A percentile compares a stretch with the other conserved stretches of the same genome.
phyloP scores from a whole-genome alignment of 2,113 vertebrate species.

The Microtus oregoni region DNA sequence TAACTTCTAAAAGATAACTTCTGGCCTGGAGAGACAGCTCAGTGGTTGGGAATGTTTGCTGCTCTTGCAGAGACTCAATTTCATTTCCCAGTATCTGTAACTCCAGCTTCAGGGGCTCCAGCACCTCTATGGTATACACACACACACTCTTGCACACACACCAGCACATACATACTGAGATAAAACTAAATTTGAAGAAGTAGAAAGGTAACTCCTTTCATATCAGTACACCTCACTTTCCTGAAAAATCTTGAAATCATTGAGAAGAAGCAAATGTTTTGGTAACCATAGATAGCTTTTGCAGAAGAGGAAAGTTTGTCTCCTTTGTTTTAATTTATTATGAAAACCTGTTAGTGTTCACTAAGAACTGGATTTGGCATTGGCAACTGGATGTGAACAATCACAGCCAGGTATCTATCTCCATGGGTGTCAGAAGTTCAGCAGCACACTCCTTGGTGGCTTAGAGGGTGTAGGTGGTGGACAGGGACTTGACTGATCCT shows the following conservation, averaged over 20 bases:
- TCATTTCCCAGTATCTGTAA: background rate
- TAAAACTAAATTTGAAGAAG: background rate
- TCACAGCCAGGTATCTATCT: background rate
- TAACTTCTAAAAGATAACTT: background rate
- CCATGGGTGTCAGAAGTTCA: background rate
- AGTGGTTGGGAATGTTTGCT: background rate
- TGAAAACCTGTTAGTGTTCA: constrained; percentile 29
- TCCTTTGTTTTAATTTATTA: constrained; percentile 50
- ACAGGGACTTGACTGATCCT: background rate
- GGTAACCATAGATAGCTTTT: constrained; percentile 11
- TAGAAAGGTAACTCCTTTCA: background rate
- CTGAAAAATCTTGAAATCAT: constrained; percentile 32
- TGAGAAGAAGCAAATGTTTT: constrained; percentile 37
- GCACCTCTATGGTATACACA: background rate
- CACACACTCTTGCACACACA: background rate
- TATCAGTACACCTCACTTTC: background rate
- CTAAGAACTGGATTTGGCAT: background rate
- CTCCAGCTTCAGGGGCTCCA: background rate
- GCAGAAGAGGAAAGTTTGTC: constrained; percentile 3
- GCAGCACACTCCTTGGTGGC: background rate
- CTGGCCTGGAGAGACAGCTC: background rate
- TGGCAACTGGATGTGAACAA: background rate
- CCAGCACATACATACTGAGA: background rate
- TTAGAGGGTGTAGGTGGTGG: background rate
- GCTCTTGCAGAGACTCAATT: background rate